These are phyloP conservation scores for Papilio aristodemus DNA, from an alignment of 1,140 invertebrate genomes.

Conservation along the genomic window DNA sequence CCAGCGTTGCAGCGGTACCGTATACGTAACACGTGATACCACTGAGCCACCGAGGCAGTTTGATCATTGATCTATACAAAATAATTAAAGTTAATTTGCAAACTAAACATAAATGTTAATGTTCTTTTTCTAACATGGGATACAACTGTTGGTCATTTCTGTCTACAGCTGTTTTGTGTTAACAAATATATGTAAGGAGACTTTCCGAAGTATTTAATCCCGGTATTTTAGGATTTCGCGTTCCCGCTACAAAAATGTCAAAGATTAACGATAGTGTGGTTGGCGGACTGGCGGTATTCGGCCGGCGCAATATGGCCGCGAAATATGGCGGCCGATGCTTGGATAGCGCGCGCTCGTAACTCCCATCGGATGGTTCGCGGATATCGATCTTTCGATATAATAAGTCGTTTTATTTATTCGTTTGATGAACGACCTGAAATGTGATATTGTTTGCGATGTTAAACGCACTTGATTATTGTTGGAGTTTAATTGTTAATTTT, in stretches of 20 bases:
- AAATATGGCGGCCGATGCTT: slow-evolving; percentile 47
- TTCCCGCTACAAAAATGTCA: slow-evolving; percentile 56
- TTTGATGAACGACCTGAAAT: slow-evolving; percentile 20
- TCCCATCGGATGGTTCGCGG: slow-evolving; percentile 45
- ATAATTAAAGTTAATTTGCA: neutral
- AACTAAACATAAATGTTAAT: too few species aligned
- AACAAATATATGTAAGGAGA: slow-evolving; percentile 8
- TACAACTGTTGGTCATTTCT: neutral
- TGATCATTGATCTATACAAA: too few species aligned
- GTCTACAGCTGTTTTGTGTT: neutral
- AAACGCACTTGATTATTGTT: neutral
- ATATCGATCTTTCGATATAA: slow-evolving; percentile 43
- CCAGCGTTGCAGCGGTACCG: too few species aligned
- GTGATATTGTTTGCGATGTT: slow-evolving; percentile 3
- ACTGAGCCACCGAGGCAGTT: too few species aligned
- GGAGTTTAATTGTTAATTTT: slow-evolving; percentile 24
- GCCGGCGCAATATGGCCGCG: slow-evolving; percentile 42
- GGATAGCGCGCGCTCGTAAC: slow-evolving; percentile 50
- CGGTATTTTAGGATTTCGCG: slow-evolving; percentile 43
- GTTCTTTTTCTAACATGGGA: neutral
- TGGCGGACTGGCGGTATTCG: slow-evolving; percentile 12
- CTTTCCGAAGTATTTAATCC: neutral
- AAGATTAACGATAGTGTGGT: slow-evolving; percentile 56
- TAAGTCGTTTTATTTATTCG: slow-evolving; percentile 29
- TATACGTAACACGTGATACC: too few species aligned